Percentiles rank a stretch among this genome's conserved stretches.
phyloP scores from a whole-genome alignment of 2,888 invertebrate genomes.

The Flabesymbios commensalis region DNA sequence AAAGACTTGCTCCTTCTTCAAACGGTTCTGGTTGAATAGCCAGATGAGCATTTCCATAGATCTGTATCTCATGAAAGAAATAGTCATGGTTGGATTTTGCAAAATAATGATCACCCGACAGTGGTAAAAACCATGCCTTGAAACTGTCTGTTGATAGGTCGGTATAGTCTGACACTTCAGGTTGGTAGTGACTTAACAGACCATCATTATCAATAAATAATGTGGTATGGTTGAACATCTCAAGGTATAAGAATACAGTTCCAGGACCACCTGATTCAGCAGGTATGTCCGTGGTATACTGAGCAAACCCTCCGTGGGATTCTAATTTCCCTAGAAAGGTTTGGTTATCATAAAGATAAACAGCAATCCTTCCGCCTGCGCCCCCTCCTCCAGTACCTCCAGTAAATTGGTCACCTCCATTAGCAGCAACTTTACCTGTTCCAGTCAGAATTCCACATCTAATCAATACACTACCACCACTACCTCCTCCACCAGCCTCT shows the following conservation, averaged over 20 bases:
- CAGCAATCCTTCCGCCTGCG: conserved; percentile 44
- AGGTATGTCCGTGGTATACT: not conserved
- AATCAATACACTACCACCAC: conserved; percentile 43
- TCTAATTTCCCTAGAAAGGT: conserved; percentile 44
- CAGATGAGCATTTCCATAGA: conserved; percentile 46
- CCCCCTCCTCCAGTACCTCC: conserved; percentile 40
- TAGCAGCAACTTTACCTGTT: conserved; percentile 43
- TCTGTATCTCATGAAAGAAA: conserved; percentile 43
- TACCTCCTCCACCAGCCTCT: conserved; percentile 40
- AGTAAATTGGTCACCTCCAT: conserved; percentile 39
- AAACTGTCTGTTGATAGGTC: conserved; percentile 41
- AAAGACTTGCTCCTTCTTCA: conserved; percentile 32
- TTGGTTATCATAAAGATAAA: conserved; percentile 41
- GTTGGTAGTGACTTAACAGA: conserved; percentile 17
- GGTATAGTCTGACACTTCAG: conserved; percentile 34
- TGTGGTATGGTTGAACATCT: conserved; percentile 40
- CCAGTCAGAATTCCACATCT: conserved; percentile 33
- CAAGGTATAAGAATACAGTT: conserved; percentile 43
- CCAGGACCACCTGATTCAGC: conserved; percentile 47
- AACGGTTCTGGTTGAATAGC: conserved; percentile 37
- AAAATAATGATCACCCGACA: conserved; percentile 40
- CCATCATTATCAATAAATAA: conserved; percentile 41
- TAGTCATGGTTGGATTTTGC: conserved; percentile 37
- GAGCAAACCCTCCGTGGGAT: conserved; percentile 39
- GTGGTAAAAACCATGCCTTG: conserved; percentile 46